Percentiles rank a stretch among this genome's conserved stretches.
Conservation (phyloP, 2,797 vertebrate species). For the Ataeniobius toweri region DNA sequence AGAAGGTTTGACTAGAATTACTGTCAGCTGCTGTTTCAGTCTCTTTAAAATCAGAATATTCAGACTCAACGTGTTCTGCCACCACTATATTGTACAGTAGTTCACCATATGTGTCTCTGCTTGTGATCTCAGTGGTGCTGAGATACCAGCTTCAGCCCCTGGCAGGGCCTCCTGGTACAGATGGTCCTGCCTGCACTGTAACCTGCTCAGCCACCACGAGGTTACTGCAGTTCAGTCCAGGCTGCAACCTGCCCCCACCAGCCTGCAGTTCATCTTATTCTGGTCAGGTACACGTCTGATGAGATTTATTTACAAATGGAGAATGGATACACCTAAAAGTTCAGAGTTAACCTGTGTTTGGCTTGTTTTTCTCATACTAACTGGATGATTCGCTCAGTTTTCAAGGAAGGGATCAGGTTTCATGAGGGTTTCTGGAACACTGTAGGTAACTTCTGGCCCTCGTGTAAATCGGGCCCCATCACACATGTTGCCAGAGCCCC, state of each 20-base stretch:
- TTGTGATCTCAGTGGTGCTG: conserved; percentile 32
- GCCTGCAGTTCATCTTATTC: neutral
- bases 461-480: conserved; percentile 56
- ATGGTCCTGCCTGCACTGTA: conserved; percentile 37
- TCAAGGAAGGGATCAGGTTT: conserved; percentile 11
- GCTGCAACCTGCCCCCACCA: neutral
- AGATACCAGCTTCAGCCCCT: conserved; percentile 35
- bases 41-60: neutral
- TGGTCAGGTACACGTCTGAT: neutral
- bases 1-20: neutral
- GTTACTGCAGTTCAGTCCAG: conserved; percentile 65
- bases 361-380: neutral
- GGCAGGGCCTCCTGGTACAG: conserved; percentile 53
- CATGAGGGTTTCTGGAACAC: neutral
- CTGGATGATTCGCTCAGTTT: neutral
- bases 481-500: conserved; percentile 43
- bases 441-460: neutral
- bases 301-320: neutral
- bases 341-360: neutral
- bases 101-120: conserved; percentile 23
- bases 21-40: neutral
- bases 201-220: conserved; percentile 31
- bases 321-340: neutral
- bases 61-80: neutral
- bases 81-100: neutral